These are phyloP conservation scores for Drosophila borborema DNA, from an alignment of 2,888 invertebrate genomes.

Conservation along the genomic window DNA sequence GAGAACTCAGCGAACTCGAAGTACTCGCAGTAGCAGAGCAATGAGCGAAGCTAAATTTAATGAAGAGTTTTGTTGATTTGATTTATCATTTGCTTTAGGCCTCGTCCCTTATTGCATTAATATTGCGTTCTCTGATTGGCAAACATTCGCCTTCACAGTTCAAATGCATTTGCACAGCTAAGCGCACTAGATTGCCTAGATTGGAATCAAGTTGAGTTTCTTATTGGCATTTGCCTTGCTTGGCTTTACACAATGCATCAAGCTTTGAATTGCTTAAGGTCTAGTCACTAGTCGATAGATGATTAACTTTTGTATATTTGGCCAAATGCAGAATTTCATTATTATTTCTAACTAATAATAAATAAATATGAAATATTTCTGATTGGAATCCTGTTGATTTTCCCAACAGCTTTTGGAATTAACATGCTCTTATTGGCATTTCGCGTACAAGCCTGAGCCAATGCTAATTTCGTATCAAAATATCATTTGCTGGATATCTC, in stretches of 20 bases:
- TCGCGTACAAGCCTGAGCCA: too few relatives aligned
- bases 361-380: too few relatives aligned
- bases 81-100: constrained; percentile 85
- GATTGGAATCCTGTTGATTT: too few relatives aligned
- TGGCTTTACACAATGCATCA: background rate
- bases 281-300: background rate
- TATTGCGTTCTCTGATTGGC: constrained; percentile 33
- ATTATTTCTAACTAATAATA: too few relatives aligned
- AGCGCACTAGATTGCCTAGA: background rate
- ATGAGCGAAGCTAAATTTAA: constrained; percentile 37
- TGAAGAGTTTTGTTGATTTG: constrained; percentile 71
- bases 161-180: background rate
- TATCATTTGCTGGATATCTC: too few relatives aligned
- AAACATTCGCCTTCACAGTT: constrained; percentile 9
- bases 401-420: too few relatives aligned
- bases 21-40: background rate
- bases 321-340: too few relatives aligned
- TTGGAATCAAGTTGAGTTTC: background rate
- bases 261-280: background rate
- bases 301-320: too few relatives aligned
- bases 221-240: background rate
- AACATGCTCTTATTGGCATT: too few relatives aligned
- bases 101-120: constrained; percentile 81
- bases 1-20: background rate
- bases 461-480: too few relatives aligned